Evolutionary conservation across 2,113 vertebrate species (phyloP), one percentile per base, ranked within the genome.

Genomic region (Mastomys natalensis): DNA sequence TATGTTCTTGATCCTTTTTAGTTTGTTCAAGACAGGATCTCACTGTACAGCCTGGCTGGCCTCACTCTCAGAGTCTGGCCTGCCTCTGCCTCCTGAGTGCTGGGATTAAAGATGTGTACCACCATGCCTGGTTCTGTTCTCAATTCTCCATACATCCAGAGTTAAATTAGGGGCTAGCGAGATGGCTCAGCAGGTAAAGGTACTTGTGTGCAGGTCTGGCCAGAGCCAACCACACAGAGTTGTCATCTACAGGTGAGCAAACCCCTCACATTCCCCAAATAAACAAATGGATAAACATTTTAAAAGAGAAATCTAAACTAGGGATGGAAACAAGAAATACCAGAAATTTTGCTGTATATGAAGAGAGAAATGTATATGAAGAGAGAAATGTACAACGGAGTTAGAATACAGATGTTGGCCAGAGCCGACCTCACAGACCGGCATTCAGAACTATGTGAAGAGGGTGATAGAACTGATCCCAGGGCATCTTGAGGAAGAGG

Each of bases 1-100:
- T 64, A 81, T 91, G 53, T 90, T 96, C 86, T 86, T 53, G n/a
- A 92, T 80, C 88, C 62, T 87, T 86, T 86, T 48, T 45, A 55
- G 29, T 48, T 37, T 86, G 29, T 51, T 66, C 34, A 45, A 68
- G 43, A 68, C 17, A 68, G 43, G 43, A 11, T 51, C 51, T 51
- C 51, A 84, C n/a, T 43, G 26, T 31, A 8, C 31, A 64, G 37
- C n/a, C 80, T 26, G 58, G 81, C 24, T 84, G 81, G 58, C 58
- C 81, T 58, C 8, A 21, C 37, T 12, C 51, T 55, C 51, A 81
- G 45, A 81, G 51, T 24, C 40, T n/a, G 3, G 0, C 7, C 80
- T 66, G 60, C 43, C 40, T 66, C n/a, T 86, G 60, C 82, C 40
- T 85, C 29, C 82, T 37, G 40, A 82, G 55, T 16, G 58, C 81